Percentiles rank a stretch among this genome's conserved stretches.
These are phyloP conservation scores for Acomys russatus DNA, from an alignment of 2,797 vertebrate genomes.

Conservation along the genomic window DNA sequence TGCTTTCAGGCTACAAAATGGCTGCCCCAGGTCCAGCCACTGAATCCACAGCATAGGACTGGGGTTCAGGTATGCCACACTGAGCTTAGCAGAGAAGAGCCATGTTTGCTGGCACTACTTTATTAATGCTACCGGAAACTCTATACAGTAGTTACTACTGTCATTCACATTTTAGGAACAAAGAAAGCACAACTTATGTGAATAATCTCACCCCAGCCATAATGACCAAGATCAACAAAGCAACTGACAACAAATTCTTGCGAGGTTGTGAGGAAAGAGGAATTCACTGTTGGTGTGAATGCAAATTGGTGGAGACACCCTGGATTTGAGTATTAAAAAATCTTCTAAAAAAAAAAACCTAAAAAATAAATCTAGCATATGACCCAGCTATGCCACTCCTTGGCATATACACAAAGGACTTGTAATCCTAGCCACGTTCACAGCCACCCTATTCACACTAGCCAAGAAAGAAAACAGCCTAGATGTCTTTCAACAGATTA, in stretches of 20 bases:
- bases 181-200: background rate
- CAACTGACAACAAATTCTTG: background rate
- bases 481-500: background rate
- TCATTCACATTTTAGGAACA: background rate
- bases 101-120: accelerated
- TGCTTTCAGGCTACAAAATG: background rate
- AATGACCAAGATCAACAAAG: background rate
- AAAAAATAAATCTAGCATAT: background rate
- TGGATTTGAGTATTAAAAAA: background rate
- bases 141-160: background rate
- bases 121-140: background rate
- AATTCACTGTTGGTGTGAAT: background rate
- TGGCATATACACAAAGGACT: background rate
- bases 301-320: background rate
- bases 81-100: background rate
- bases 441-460: background rate
- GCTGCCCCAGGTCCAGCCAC: background rate
- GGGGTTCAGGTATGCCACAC: background rate
- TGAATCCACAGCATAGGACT: background rate
- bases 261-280: background rate
- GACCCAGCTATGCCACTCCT: background rate
- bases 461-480: background rate
- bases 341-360: background rate
- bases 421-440: too few relatives aligned
- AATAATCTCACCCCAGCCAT: background rate